A percentile compares a stretch with the other conserved stretches of the same genome.
These are phyloP conservation scores for Eumerus sabulonum DNA, from an alignment of 2,888 invertebrate species.

Conservation along the genomic window DNA sequence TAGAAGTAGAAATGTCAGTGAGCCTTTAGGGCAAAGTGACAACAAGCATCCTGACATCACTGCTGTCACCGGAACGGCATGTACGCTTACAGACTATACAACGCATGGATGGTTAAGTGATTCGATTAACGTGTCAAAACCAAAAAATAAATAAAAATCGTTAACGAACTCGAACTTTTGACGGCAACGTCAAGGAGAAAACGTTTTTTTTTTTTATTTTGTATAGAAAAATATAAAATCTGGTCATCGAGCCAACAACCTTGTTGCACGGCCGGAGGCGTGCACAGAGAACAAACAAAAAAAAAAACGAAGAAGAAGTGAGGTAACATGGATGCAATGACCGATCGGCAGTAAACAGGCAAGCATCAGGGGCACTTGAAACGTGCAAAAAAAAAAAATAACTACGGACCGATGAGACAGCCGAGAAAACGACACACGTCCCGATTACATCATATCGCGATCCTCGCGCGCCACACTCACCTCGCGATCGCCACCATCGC, in stretches of 20 bases:
- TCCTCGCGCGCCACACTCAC: conserved; percentile 33
- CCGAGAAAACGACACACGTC: conserved; percentile 62
- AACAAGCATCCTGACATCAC: conserved; percentile 4
- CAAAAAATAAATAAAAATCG: conserved; percentile 1
- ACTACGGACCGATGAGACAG: conserved; percentile 48
- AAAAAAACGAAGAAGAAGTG: conserved; percentile 37
- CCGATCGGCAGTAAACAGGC: conserved; percentile 41
- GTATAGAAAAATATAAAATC: conserved; percentile 8
- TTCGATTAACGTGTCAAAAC: not conserved
- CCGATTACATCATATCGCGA: conserved; percentile 64
- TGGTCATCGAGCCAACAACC: conserved; percentile 46
- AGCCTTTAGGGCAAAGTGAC: conserved; percentile 35
- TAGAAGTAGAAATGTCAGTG: not conserved
- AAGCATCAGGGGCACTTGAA: conserved; percentile 43
- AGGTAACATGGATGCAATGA: conserved; percentile 61
- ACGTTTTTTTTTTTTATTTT: not conserved
- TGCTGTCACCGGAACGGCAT: conserved; percentile 4
- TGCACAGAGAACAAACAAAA: not conserved
- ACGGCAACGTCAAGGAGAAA: conserved; percentile 3
- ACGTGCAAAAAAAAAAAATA: conserved; percentile 49
- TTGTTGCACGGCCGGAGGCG: conserved; percentile 11
- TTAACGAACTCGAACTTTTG: not conserved
- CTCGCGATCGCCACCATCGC: no score
- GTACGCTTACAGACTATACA: not conserved
- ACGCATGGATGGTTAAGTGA: not conserved